These are phyloP conservation scores for Marronus borbonicus DNA, from an alignment of 2,888 invertebrate genomes.

Conservation along the genomic window DNA sequence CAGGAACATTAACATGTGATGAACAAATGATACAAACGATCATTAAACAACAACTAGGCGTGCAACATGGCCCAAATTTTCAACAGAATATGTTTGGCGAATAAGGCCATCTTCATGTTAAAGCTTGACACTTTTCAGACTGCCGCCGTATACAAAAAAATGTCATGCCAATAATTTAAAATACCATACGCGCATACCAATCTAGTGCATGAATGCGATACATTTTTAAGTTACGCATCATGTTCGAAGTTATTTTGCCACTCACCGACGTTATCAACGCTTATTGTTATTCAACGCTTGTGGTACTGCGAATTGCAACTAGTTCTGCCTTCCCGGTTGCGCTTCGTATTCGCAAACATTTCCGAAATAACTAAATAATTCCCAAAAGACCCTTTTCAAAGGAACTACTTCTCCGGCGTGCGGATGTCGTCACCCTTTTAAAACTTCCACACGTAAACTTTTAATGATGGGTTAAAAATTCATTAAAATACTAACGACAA, in stretches of 20 bases:
- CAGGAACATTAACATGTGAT: too few relatives aligned
- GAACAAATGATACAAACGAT: too few relatives aligned
- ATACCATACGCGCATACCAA: too few relatives aligned
- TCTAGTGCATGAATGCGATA: too few relatives aligned
- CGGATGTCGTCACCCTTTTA: conserved; percentile 5
- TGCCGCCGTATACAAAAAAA: too few relatives aligned
- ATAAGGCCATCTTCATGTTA: too few relatives aligned
- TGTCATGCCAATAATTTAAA: not conserved
- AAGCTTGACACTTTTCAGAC: too few relatives aligned
- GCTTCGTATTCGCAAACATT: conserved; percentile 11
- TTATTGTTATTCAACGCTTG: conserved; percentile 2
- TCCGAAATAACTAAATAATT: conserved; percentile 25
- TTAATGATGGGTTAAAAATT: conserved; percentile 28
- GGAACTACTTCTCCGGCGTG: not conserved
- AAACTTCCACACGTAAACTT: conserved; percentile 14
- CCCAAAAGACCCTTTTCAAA: conserved; percentile 7
- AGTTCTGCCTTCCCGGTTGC: not conserved
- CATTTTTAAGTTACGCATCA: too few relatives aligned
- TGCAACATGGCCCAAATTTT: too few relatives aligned
- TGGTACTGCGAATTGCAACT: conserved; percentile 9
- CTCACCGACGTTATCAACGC: not conserved
- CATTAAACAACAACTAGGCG: too few relatives aligned
- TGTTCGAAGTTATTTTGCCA: not conserved
- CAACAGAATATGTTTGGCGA: too few relatives aligned
- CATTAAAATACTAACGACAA: conserved; percentile 19